Conservation (phyloP, 2,888 invertebrate species). For the Nycteola revayana region DNA sequence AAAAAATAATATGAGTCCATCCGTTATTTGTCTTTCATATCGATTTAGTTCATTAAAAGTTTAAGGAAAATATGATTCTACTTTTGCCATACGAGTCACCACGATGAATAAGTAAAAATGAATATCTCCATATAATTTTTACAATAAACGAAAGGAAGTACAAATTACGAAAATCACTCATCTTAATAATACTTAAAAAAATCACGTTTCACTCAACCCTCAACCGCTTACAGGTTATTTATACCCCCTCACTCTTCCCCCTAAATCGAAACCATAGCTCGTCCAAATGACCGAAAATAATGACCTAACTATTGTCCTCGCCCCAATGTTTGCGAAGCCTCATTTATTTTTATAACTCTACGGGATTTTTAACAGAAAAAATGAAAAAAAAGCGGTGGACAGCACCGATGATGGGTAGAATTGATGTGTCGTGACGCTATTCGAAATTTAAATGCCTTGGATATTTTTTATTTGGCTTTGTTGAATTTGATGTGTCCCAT, state of each 20-base stretch:
- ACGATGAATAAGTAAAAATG: no score
- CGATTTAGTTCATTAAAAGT: no score
- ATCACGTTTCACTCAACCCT: constrained; percentile 50
- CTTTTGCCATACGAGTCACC: no score
- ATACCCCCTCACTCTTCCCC: constrained; percentile 48
- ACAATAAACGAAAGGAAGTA: no score
- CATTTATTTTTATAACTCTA: constrained; percentile 75
- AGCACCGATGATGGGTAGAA: constrained; percentile 51
- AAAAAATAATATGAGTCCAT: no score
- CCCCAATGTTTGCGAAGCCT: constrained; percentile 69
- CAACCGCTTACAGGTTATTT: constrained; percentile 62
- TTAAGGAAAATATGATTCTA: no score
- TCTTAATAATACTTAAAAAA: constrained; percentile 36
- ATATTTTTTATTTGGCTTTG: constrained; percentile 33
- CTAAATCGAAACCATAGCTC: constrained; percentile 53
- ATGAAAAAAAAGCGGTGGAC: constrained; percentile 56
- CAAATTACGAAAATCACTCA: constrained; percentile 28
- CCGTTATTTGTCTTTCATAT: no score
- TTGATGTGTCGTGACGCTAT: constrained; percentile 61
- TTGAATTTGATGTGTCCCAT: constrained; percentile 24
- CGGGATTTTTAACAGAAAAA: constrained; percentile 68
- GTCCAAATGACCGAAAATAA: constrained; percentile 78
- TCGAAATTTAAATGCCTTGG: constrained; percentile 49
- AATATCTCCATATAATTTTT: no score
- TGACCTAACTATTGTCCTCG: constrained; percentile 78